Conservation (phyloP, 1,140 invertebrate species). For the Goniozus legneri region DNA sequence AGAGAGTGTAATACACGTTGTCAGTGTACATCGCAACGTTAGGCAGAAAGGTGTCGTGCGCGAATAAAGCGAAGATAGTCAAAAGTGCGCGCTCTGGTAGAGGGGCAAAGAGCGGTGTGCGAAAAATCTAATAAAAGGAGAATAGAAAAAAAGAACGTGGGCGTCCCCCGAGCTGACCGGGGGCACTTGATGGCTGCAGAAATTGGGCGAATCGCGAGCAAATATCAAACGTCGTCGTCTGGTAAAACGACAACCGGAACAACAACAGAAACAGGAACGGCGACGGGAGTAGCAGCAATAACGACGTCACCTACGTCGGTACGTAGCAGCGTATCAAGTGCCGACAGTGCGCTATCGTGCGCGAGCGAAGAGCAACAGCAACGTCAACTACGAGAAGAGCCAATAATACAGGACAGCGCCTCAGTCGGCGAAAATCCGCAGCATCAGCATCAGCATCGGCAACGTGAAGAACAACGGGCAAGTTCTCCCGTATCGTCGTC, state of each 20-base stretch:
- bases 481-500: slow-evolving; percentile 5
- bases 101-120: neutral
- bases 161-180: slow-evolving; percentile 38
- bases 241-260: slow-evolving; percentile 36
- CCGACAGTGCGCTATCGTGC: too few species aligned
- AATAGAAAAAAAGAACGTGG: slow-evolving; percentile 39
- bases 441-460: slow-evolving; percentile 6
- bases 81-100: neutral
- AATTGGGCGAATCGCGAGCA: slow-evolving; percentile 46
- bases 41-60: neutral
- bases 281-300: too few species aligned
- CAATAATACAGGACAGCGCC: slow-evolving; percentile 11
- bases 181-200: slow-evolving; percentile 41
- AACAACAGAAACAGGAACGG: slow-evolving; percentile 10
- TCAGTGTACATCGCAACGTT: neutral
- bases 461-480: neutral
- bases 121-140: slow-evolving; percentile 20
- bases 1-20: neutral
- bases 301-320: too few species aligned
- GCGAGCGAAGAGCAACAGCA: too few species aligned
- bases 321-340: too few species aligned
- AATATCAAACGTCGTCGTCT: slow-evolving; percentile 41
- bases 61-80: slow-evolving; percentile 5
- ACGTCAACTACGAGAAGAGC: slow-evolving; percentile 5
- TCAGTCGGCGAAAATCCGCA: slow-evolving; percentile 7